These are phyloP conservation scores for Arion vulgaris DNA, from an alignment of 1,140 invertebrate genomes.

Conservation along the genomic window DNA sequence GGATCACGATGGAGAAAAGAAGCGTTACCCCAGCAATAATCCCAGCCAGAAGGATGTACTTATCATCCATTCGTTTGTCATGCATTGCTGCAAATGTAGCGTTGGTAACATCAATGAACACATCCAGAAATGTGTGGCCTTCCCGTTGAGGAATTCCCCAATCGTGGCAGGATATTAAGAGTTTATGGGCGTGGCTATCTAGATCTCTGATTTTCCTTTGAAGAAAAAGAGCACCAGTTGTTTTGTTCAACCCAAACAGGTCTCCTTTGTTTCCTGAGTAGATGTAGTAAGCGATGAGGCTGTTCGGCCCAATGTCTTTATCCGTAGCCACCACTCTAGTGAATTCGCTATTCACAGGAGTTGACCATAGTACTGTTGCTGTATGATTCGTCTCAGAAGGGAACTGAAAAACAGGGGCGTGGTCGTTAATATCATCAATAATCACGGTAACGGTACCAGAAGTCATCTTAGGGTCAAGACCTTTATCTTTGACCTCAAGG, in stretches of 20 bases:
- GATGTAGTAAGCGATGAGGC: conserved; percentile 87
- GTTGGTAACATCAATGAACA: conserved; percentile 57
- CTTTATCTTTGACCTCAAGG: conserved; percentile 84
- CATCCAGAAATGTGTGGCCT: conserved; percentile 43
- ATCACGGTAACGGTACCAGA: conserved; percentile 81
- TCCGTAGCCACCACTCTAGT: conserved; percentile 80
- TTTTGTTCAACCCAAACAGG: conserved; percentile 76
- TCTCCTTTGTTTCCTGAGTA: conserved; percentile 85
- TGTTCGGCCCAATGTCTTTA: conserved; percentile 87
- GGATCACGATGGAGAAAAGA: conserved; percentile 55
- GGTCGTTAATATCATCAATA: conserved; percentile 85
- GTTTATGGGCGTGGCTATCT: conserved; percentile 47
- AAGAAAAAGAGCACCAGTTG: conserved; percentile 53
- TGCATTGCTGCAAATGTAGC: conserved; percentile 42
- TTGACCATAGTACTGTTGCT: conserved; percentile 52
- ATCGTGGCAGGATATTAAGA: conserved; percentile 56
- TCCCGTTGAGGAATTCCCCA: conserved; percentile 49
- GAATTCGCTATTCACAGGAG: conserved; percentile 47
- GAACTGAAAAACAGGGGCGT: conserved; percentile 84
- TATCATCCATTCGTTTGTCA: conserved; percentile 20
- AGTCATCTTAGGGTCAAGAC: conserved; percentile 81
- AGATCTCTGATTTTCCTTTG: conserved; percentile 40
- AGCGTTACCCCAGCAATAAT: conserved; percentile 59
- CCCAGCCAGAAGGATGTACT: conserved; percentile 59
- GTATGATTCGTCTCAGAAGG: conserved; percentile 57